Conservation (phyloP, 2,797 vertebrate genomes). For the Xiphorhynchus erythropygius region DNA sequence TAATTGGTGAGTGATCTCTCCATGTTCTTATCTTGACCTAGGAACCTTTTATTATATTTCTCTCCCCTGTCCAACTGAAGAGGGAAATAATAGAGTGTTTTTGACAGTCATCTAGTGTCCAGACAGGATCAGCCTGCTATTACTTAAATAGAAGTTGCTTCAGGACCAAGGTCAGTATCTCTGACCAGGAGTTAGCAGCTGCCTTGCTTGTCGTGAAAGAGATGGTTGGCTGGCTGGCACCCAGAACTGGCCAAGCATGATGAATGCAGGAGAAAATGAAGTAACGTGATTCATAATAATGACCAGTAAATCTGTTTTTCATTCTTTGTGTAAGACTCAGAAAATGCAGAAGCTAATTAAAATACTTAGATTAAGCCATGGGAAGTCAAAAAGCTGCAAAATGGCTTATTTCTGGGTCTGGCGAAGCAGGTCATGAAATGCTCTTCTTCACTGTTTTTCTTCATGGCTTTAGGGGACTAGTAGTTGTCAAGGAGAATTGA, state of each 20-base stretch:
- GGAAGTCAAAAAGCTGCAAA: conserved; percentile 37
- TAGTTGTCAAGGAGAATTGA: conserved; percentile 58
- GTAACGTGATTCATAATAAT: not conserved
- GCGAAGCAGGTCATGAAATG: not conserved
- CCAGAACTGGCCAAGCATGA: not conserved
- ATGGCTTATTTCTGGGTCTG: not conserved
- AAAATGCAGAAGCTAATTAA: conserved; percentile 40
- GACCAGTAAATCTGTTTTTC: conserved; percentile 11
- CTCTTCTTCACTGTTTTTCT: not conserved
- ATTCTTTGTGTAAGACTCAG: not conserved
- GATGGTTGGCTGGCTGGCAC: not conserved
- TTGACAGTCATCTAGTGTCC: not conserved
- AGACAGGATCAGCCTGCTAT: not conserved
- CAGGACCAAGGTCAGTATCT: not conserved
- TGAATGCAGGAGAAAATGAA: not conserved
- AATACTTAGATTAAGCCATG: conserved; percentile 29
- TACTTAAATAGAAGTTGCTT: not conserved
- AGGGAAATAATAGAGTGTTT: not conserved
- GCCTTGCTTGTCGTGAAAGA: not conserved
- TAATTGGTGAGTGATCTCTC: not conserved
- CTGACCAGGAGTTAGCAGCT: not conserved
- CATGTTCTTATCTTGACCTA: not conserved
- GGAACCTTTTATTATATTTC: not conserved
- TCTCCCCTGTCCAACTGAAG: not conserved
- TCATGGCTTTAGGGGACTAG: conserved; percentile 49